Conservation (phyloP, 2,888 invertebrate species). For the Pogonocherus hispidulus region DNA sequence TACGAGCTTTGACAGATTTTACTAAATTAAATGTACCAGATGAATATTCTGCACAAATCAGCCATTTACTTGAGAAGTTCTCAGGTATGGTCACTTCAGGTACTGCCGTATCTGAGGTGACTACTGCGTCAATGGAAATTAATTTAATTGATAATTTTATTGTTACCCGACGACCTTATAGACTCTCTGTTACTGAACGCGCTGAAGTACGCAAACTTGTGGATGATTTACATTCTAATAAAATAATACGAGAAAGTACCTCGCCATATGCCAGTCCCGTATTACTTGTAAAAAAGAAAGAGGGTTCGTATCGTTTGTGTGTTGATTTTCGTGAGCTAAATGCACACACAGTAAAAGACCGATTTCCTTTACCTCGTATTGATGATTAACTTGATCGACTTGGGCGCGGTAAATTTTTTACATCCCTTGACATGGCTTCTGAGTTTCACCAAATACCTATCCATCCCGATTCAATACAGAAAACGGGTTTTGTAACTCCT, state of each 20-base stretch:
- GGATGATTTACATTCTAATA: background rate
- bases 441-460: background rate
- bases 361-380: background rate
- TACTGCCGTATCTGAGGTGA: conserved; percentile 28
- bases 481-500: background rate
- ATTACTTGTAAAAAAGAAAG: background rate
- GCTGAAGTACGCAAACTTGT: conserved; percentile 1
- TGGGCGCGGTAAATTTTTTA: conserved; percentile 13
- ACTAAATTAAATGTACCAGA: conserved; percentile 2
- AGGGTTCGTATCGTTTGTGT: background rate
- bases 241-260: background rate
- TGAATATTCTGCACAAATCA: conserved; percentile 8
- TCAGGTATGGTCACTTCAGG: conserved; percentile 4
- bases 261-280: background rate
- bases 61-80: background rate
- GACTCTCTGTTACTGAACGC: background rate
- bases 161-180: background rate
- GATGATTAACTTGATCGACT: background rate
- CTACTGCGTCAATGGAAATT: conserved; percentile 13
- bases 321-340: background rate
- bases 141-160: background rate
- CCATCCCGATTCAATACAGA: background rate
- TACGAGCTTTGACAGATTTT: background rate
- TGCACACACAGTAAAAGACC: background rate
- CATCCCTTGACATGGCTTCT: background rate